Evolutionary conservation across 2,797 vertebrate species (phyloP).

Genomic region (Dallia pectoralis): DNA sequence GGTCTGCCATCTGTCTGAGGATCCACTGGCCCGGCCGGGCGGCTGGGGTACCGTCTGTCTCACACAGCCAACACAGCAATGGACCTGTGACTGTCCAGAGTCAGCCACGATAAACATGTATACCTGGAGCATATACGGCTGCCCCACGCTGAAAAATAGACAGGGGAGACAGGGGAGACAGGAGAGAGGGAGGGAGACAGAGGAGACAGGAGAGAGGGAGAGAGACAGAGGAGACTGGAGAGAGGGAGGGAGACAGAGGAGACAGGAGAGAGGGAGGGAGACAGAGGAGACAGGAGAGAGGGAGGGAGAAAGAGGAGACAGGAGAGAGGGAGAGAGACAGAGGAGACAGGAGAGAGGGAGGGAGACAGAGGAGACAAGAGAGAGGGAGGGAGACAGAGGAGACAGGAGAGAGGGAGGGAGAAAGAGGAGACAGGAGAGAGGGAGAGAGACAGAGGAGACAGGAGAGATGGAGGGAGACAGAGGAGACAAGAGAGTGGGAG

Average conservation of each 20-base stretch:
- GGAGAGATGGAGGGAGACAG: background rate
- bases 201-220: background rate
- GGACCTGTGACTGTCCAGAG: slow-evolving; percentile 59
- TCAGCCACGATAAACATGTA: slow-evolving; percentile 67
- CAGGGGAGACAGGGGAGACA: background rate
- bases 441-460: too few species aligned
- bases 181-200: background rate
- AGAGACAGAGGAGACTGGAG: background rate
- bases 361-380: background rate
- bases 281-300: background rate
- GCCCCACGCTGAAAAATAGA: slow-evolving; percentile 10
- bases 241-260: background rate
- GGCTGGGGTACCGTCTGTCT: slow-evolving; percentile 59
- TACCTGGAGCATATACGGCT: slow-evolving; percentile 10
- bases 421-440: background rate
- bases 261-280: background rate
- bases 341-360: background rate
- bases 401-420: too few species aligned
- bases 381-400: too few species aligned
- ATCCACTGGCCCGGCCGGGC: slow-evolving; percentile 42
- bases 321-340: too few species aligned
- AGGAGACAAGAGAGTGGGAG: too few species aligned
- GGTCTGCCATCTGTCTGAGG: slow-evolving; percentile 47
- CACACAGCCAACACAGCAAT: slow-evolving; percentile 45
- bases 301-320: too few species aligned